These are phyloP conservation scores for Drosophila limbata DNA, from an alignment of 2,888 invertebrate species.

Conservation along the genomic window DNA sequence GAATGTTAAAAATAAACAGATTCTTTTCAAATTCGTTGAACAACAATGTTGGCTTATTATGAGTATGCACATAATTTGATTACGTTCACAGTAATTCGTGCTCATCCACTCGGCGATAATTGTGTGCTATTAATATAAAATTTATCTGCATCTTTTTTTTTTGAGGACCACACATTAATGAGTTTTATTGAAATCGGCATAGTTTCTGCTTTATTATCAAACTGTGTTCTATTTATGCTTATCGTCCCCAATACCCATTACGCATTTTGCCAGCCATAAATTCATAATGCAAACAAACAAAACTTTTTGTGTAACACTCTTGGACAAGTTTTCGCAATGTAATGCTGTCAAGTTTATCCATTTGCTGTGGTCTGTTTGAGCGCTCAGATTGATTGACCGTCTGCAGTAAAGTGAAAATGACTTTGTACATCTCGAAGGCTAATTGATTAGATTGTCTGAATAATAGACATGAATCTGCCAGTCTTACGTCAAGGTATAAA, in stretches of 20 bases:
- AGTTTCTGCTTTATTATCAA: slow-evolving; percentile 25
- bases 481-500: slow-evolving; percentile 9
- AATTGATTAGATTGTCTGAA: slow-evolving; percentile 60
- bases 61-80: slow-evolving; percentile 20
- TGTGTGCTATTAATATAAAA: slow-evolving; percentile 60
- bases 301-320: slow-evolving; percentile 16
- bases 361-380: slow-evolving; percentile 8
- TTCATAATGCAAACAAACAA: slow-evolving; percentile 51
- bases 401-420: slow-evolving; percentile 51
- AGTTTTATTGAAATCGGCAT: slow-evolving; percentile 59
- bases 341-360: slow-evolving; percentile 51
- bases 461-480: slow-evolving; percentile 11
- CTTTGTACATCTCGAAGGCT: slow-evolving; percentile 32
- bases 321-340: slow-evolving; percentile 47
- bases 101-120: slow-evolving; percentile 27
- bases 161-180: slow-evolving; percentile 39
- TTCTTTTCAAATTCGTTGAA: not conserved
- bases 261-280: slow-evolving; percentile 35
- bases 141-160: slow-evolving; percentile 45
- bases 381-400: slow-evolving; percentile 51
- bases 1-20: not conserved
- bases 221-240: not conserved
- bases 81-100: not conserved
- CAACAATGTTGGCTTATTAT: slow-evolving; percentile 3
- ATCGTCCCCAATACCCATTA: not conserved